Percentiles rank a stretch among this genome's conserved stretches.
Conservation (phyloP, 1,140 invertebrate species). For the Physella acuta region DNA sequence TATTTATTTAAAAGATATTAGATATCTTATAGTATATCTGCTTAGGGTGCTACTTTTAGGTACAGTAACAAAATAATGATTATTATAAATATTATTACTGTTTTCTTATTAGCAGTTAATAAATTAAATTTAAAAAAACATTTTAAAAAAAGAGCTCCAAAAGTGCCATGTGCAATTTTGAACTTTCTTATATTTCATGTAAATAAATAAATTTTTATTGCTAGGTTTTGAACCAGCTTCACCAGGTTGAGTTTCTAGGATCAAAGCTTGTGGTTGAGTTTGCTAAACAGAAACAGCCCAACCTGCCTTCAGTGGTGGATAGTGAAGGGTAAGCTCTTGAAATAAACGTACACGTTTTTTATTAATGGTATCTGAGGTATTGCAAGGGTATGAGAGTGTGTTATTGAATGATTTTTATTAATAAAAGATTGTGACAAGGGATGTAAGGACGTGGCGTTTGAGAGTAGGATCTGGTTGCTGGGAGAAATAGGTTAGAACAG, state of each 20-base stretch:
- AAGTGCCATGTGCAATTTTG: background rate
- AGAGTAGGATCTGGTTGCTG: too few species aligned
- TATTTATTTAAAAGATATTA: background rate
- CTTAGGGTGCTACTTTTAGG: background rate
- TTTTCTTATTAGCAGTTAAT: background rate
- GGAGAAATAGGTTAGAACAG: too few species aligned
- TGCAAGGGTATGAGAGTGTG: too few species aligned
- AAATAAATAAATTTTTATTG: background rate
- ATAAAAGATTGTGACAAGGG: too few species aligned
- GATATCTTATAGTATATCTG: background rate
- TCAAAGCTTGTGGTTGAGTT: slow-evolving; percentile 20
- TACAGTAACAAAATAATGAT: background rate
- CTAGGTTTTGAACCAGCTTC: slow-evolving; percentile 18
- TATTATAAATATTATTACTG: background rate
- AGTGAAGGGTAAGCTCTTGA: slow-evolving; percentile 11
- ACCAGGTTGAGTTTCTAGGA: slow-evolving; percentile 17
- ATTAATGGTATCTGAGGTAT: too few species aligned
- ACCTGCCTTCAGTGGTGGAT: background rate
- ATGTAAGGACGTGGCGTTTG: too few species aligned
- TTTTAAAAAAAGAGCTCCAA: background rate
- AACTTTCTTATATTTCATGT: background rate
- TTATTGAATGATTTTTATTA: too few species aligned
- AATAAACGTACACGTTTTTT: too few species aligned
- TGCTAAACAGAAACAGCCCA: background rate
- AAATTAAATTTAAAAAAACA: background rate